Conservation (phyloP, 2,888 invertebrate genomes). For the Ennomos quercinarius region DNA sequence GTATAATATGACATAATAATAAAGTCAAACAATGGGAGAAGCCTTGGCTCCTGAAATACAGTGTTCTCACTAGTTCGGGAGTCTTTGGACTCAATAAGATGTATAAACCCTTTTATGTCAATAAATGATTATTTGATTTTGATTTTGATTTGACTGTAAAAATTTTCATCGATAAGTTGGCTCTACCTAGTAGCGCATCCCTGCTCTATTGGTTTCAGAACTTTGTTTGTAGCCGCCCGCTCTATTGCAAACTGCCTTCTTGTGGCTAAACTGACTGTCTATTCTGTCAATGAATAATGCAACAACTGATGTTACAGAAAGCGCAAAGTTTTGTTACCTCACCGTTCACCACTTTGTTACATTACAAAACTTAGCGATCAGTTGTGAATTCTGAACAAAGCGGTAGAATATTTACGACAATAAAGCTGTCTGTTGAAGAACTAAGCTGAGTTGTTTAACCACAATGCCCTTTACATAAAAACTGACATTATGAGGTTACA, state of each 20-base stretch:
- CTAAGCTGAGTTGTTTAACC: background rate
- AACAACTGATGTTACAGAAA: conserved; percentile 31
- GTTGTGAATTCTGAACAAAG: conserved; percentile 7
- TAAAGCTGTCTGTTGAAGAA: background rate
- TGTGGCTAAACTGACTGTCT: conserved; percentile 44
- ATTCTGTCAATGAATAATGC: conserved; percentile 41
- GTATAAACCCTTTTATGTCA: too few relatives aligned
- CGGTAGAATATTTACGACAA: conserved; percentile 3
- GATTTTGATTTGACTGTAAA: background rate
- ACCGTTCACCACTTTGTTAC: conserved; percentile 23
- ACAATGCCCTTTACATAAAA: background rate
- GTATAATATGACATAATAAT: too few relatives aligned
- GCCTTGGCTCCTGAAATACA: too few relatives aligned
- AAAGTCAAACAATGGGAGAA: too few relatives aligned
- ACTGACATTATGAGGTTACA: too few relatives aligned
- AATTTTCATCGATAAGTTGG: conserved; percentile 14
- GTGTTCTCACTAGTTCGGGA: too few relatives aligned
- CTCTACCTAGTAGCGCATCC: conserved; percentile 30
- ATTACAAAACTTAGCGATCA: conserved; percentile 23
- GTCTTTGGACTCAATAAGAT: too few relatives aligned
- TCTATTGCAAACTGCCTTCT: conserved; percentile 44
- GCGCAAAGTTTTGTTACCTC: conserved; percentile 29
- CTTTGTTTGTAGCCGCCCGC: conserved; percentile 42
- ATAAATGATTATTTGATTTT: too few relatives aligned
- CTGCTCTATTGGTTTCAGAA: conserved; percentile 47